Evolutionary conservation across 2,113 vertebrate species (phyloP), one percentile per base, ranked within the genome.

Genomic region (Salvator merianae): DNA sequence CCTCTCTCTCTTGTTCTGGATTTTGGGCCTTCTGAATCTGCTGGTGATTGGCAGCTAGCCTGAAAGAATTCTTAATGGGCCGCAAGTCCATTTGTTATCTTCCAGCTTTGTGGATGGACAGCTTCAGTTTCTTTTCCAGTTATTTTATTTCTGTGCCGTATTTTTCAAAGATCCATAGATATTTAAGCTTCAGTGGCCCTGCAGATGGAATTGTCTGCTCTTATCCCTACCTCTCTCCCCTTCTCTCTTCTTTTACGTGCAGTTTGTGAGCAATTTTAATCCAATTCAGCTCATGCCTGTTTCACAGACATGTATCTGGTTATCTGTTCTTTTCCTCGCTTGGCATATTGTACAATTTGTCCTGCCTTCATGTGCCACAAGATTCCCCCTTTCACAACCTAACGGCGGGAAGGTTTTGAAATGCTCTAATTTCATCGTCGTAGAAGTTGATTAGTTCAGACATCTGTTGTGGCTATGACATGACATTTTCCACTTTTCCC

Each of bases 361-460:
- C 84, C 87, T 92, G 89, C 88, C 80, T 73, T 87, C 72, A 86
- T 88, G 83, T 90, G 92, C 91, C 89, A 79, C 89, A 88, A 88
- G 88, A 90, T 43, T 47, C 83, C 85, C n/a, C 55, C 83, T 88
- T 78, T 80, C 83, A 79, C 80, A n/a, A n/a, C n/a, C n/a, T n/a
- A n/a, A n/a, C n/a, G n/a, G 22, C 5, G 5, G 73, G 32, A 32
- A 69, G 68, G 71, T 59, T 59, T 59, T 10, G 24, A 32, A 88
- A 87, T 82, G 86, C 83, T 86, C 89, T 92, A 86, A 76, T 90
- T 93, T 90, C 84, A 88, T 32, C 92, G 93, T 84, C 92, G 81
- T 87, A 88, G 81, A 90, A 91, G 71, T 89, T 92, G 87, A 93
- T 92, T 92, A 91, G 92, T 75, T 83, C 74, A 87, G 92, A 87